Conservation (phyloP, 2,888 invertebrate genomes). For the Drosophila anomelani region DNA sequence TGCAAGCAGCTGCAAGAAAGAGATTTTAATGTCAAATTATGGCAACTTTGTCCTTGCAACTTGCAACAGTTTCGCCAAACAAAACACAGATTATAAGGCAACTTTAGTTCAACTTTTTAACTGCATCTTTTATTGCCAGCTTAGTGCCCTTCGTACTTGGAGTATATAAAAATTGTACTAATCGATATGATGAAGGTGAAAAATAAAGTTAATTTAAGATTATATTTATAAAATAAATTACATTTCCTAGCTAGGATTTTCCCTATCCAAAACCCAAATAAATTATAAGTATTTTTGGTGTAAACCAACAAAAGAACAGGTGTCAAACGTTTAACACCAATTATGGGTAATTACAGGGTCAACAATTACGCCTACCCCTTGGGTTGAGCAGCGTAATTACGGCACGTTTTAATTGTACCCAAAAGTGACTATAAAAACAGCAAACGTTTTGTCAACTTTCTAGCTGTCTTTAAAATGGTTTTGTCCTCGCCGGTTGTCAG, state of each 20-base stretch:
- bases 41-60: conserved; percentile 49
- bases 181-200: not conserved
- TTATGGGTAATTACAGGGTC: conserved; percentile 13
- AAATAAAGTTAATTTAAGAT: not conserved
- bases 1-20: conserved; percentile 23
- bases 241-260: rapidly evolving
- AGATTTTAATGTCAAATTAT: conserved; percentile 48
- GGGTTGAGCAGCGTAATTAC: not conserved
- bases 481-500: not conserved
- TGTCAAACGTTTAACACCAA: conserved; percentile 1
- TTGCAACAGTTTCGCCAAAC: conserved; percentile 29
- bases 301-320: not conserved
- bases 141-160: not conserved
- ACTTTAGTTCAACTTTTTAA: conserved; percentile 18
- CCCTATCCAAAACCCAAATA: too few relatives aligned
- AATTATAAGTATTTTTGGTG: not conserved
- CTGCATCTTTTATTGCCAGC: conserved; percentile 18
- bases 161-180: not conserved
- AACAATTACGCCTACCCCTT: conserved; percentile 2
- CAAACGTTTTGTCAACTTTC: not conserved
- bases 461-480: not conserved
- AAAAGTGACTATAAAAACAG: not conserved
- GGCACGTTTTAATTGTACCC: not conserved
- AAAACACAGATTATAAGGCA: conserved; percentile 21
- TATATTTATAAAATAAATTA: not conserved